Evolutionary conservation across 2,888 invertebrate genomes (phyloP), one percentile per base, ranked within the genome.

Genomic region (Xiphydria camelus): DNA sequence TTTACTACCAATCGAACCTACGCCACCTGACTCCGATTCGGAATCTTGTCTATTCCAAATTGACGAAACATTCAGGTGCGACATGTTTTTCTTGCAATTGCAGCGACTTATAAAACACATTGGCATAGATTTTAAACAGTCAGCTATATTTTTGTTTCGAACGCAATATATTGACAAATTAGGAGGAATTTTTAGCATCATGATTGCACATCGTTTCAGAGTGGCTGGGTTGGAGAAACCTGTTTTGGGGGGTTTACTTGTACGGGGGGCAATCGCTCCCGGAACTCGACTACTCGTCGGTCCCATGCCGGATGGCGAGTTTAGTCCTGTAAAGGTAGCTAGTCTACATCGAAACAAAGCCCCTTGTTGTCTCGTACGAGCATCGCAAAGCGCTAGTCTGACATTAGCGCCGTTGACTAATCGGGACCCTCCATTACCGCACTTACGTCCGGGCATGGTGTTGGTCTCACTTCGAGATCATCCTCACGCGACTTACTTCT

Each of bases 281-380:
- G 91, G 91, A n/a, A 86, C 87, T 62, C 79, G 82, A 40, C 80
- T 91, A 65, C 82, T 88, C 45, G 85, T 90, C 31, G 88, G 89
- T 2, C 93, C 92, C 0, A 73, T 90, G 51, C 85, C 86, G 22
- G 83, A 87, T 61, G 93, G 93, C 0, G 82, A 83, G 33, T 97
- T 95, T 76, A 81, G 83, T 37, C 80, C 84, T 5, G 91, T 91
- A 0, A 79, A 79, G 9, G 87, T 98, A 3, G 86, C 88, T 55
- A 91, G 92, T 2, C 85, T 98, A 41, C 94, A 96, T 76, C 82
- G 97, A 3, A 95, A 97, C 76, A 86, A 95, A 56, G 90, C 94
- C 4, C 92, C 94, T 0, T 93, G 94, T 68, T 83, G 91, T 29
- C 78, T 86, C 41, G 96, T 95, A 2, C 82, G 89, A 49, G 94